These are phyloP conservation scores for Stegodyphus mimosarum DNA, from an alignment of 1,140 invertebrate genomes.

Conservation along the genomic window DNA sequence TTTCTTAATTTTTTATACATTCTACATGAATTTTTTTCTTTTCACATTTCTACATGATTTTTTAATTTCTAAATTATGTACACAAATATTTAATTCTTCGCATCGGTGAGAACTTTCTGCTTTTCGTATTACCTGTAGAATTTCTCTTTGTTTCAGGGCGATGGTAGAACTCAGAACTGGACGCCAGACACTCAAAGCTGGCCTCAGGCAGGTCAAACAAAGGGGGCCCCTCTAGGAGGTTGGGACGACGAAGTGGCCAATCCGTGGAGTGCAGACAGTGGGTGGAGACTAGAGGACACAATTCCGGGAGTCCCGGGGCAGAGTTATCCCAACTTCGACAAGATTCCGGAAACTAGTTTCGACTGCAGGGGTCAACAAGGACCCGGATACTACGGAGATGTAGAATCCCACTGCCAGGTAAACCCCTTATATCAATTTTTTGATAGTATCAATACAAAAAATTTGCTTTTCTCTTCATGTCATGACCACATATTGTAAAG, in stretches of 20 bases:
- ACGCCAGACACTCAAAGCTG: background rate
- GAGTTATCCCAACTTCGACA: conserved; percentile 68
- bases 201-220: background rate
- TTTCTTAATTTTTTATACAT: too few relatives aligned
- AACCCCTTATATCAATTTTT: background rate
- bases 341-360: conserved; percentile 68
- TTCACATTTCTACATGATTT: too few relatives aligned
- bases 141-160: background rate
- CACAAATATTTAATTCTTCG: too few relatives aligned
- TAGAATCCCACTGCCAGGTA: conserved; percentile 70
- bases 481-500: too few relatives aligned
- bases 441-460: too few relatives aligned
- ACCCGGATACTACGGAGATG: conserved; percentile 71
- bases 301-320: conserved; percentile 68
- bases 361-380: conserved; percentile 67
- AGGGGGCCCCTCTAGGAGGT: conserved; percentile 25
- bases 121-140: too few relatives aligned
- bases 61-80: too few relatives aligned
- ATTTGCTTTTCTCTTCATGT: too few relatives aligned
- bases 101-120: too few relatives aligned
- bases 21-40: too few relatives aligned
- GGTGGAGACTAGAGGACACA: conserved; percentile 37
- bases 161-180: background rate
- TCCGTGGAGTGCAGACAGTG: conserved; percentile 9
- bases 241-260: conserved; percentile 29